Evolutionary conservation across 2,888 invertebrate species (phyloP), one percentile per base, ranked within the genome.

Genomic region (Leptinotarsa haldemani): DNA sequence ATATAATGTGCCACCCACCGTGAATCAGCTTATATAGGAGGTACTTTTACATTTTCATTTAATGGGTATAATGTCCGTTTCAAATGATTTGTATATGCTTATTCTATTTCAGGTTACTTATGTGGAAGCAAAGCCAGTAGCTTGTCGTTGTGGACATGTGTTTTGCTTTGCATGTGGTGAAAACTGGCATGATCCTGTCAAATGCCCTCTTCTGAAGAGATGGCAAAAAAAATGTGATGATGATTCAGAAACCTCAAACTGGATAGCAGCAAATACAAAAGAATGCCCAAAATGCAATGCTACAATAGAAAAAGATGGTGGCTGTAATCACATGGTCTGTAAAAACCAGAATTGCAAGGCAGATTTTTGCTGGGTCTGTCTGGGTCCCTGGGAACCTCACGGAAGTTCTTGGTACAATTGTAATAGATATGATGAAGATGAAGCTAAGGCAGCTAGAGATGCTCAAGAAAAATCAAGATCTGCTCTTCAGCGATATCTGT

Each of bases 211-310:
- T 86, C 91, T 99, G 20, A 94, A 93, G 85, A 95, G 95, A 88
- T 99, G 99, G 99, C 96, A 98, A 79, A 99, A 98, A 89, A 99
- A 99, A 88, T 99, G 98, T 89, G 98, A 97, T 87, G 99, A 99
- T 86, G 99, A 99, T 88, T 97, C 97, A 4, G 99, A 99, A 89
- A 99, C 99, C 67, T 97, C 98, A 3, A 99, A 99, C 87, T 99
- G 99, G 99, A 98, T 99, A 84, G 98, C 98, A 70, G 99, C 99
- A 30, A 99, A 99, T 89, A 99, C 99, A 46, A 99, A 99, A 90
- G 98, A 99, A 89, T 99, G 99, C 87, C 99, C 99, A 20, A 97
- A 97, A 88, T 99, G 99, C 88, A 97, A 97, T 88, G 98, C 97
- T 52, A 96, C 96, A 15, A 97, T 97, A 82, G 96, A 97, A 86